Evolutionary conservation across 2,888 invertebrate species (phyloP), one percentile per base, ranked within the genome.

Genomic region (Fissipunctia ypsillon): DNA sequence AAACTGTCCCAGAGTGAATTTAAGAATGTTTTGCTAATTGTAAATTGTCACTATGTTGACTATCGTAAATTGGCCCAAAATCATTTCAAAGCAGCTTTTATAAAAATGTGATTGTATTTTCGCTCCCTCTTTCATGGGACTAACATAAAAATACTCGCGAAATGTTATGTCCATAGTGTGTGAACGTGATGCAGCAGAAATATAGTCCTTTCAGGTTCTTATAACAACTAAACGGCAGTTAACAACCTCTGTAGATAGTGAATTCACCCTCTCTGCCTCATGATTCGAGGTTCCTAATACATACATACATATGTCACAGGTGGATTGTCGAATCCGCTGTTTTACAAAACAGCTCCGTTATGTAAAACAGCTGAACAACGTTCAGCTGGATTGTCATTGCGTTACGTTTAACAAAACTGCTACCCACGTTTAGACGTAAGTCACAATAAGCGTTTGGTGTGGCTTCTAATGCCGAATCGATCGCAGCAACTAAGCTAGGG

Each of bases 1-100:
- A 78, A 63, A 69, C 63, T 57, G 71, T 83, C 71, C 72, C 73
- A 80, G n/a, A 52, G 9, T 0, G 28, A 45, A 71, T 69, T 48
- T 80, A 31, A 48, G 59, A 74, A 43, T 63, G 54, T 56, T 78
- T 67, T 54, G 54, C 45, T 67, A 59, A 77, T 81, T 63, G 50
- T 61, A 57, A 81, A 71, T 66, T 66, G 56, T 57, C 35, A 28
- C 38, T 25, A 41, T 64, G 25, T 28, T 61, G 75, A 45, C 12
- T 78, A 25, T 77, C 35, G n/a, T 52, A 60, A 60, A 69, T 59
- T 69, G n/a, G 3, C 14, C 16, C 19, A 43, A 9, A 69, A 70
- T 61, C 2, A 28, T 69, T 35, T n/a, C 19, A 19, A 14, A 41
- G 9, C 25, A 45, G 14, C 5, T n/a, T 45, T 69, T 43, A 25